Percentiles rank a stretch among this genome's conserved stretches.
Conservation (phyloP, 2,888 invertebrate species). For the Trachelus stipa region DNA sequence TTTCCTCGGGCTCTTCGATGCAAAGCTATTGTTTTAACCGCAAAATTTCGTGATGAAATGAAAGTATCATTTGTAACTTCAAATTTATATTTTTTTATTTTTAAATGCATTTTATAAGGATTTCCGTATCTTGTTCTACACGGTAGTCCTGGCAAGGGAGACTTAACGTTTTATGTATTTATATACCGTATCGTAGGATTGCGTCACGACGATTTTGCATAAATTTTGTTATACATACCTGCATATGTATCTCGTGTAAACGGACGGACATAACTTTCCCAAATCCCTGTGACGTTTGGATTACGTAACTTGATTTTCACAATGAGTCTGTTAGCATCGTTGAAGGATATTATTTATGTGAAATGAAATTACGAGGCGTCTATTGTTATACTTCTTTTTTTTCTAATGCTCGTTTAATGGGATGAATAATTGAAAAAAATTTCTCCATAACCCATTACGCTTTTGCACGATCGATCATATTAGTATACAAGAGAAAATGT, state of each 20-base stretch:
- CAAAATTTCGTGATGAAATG: neutral
- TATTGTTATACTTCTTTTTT: neutral
- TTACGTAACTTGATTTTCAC: too few relatives aligned
- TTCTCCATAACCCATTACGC: neutral
- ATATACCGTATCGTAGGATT: too few relatives aligned
- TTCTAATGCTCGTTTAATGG: neutral
- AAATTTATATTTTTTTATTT: neutral
- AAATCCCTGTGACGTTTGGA: too few relatives aligned
- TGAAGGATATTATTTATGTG: neutral
- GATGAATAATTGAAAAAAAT: neutral
- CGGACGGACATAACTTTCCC: too few relatives aligned
- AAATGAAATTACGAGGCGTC: neutral
- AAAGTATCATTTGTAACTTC: neutral
- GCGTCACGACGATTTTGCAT: too few relatives aligned
- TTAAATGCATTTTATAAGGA: neutral
- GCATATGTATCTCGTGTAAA: too few relatives aligned
- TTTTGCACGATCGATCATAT: too few relatives aligned
- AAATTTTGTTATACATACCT: too few relatives aligned
- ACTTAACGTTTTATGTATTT: too few relatives aligned
- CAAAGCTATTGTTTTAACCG: too few relatives aligned
- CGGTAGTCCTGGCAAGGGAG: too few relatives aligned
- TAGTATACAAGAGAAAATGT: neutral
- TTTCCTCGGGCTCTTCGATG: neutral
- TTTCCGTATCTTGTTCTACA: neutral
- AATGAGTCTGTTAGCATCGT: too few relatives aligned